Base-by-base conservation (phyloP, 1,140 invertebrate genomes). In the Drosophila dunni region DNA sequence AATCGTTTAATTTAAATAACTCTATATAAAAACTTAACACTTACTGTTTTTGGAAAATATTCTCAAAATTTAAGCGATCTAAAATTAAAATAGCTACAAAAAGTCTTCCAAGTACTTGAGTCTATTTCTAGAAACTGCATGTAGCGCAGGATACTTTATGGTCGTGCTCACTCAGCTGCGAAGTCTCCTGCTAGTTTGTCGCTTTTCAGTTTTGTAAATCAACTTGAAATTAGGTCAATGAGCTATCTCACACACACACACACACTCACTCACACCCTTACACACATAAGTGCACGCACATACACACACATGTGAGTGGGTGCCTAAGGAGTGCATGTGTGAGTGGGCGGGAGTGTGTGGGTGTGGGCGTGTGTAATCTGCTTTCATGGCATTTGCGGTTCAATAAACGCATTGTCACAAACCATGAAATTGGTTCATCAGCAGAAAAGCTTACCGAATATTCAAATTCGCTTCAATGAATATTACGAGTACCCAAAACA, bases 181-280 rank as follows among this genome's bases (percentile, higher is more conserved):
- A 20, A 20, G 17, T 20, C 24, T 29, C 24, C 24, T 29, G 24
- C 24, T 29, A 29, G 24, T 7, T 53, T 68, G 46, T 51, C 40
- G 56, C 36, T 78, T 84, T 81, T 82, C 67, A 81, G 69, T 79
- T 83, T 82, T 79, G 75, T 79, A 86, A 88, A 88, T 88, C 83
- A 88, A 89, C 81, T 89, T 66, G 73, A 84, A 88, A 88, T 88
- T 88, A 48, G 83, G 83, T 88, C 83, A 86, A 84, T 84, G 78
- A 81, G 81, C 81, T 84, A 81, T 85, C 81, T 77, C 81, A 74
- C 67, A 64, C 79, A 81, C 73, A 81, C 60, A 17, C 65, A 48
- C 38, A 38, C 13, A 29, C 15, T 45, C 44, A 29, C 24, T 45
- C 44, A 13, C 10, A 57, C 44, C 17, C 24, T 45, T 34, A 13